Evolutionary conservation across 2,113 vertebrate species (phyloP), one percentile per base, ranked within the genome.

Genomic region (Perognathus longimembris): DNA sequence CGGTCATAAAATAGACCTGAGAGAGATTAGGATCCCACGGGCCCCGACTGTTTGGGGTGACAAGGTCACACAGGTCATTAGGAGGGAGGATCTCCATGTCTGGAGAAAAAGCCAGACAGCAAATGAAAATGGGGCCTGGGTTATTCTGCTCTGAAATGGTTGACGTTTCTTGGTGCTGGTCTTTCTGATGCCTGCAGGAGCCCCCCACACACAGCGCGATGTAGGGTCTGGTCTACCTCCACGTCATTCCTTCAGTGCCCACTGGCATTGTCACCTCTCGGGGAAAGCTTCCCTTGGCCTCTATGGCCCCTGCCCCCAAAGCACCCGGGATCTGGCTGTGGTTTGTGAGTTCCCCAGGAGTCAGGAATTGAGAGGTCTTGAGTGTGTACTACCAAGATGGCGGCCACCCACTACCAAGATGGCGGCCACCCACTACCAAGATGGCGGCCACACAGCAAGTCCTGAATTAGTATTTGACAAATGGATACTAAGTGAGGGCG

Each of bases 271-370:
- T 77, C 18, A 71, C 61, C 50, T 76, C n/a, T 86, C 50, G 2
- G 7, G 40, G 40, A 36, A 75, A 85, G n/a, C 57, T 22, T 95
- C 73, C 57, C 12, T 92, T 0, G 5, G 76, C 26, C 67, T 64
- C 78, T 18, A 34, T 7, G 11, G 64, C 85, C 88, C 75, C 66
- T n/a, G 36, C 5, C 36, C 40, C 45, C 26, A 38, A 34, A 61
- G 66, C 4, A 5, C 59, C n/a, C 0, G 42, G 63, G 32, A 36
- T 7, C 21, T 0, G 21, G 21, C 1, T 22, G 24, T 6, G n/a
- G 24, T 57, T 79, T 32, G 28, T 34, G 36, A 81, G 59, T 8
- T 57, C 81, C 69, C 83, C 10, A 3, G 32, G 71, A 76, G 6
- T 14, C 11, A 45, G n/a, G 32, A 66, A 45, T 81, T 57, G 6